Percentiles rank a stretch among this genome's conserved stretches.
These are phyloP conservation scores for Phodopus roborovskii DNA, from an alignment of 2,113 vertebrate genomes.

Conservation along the genomic window DNA sequence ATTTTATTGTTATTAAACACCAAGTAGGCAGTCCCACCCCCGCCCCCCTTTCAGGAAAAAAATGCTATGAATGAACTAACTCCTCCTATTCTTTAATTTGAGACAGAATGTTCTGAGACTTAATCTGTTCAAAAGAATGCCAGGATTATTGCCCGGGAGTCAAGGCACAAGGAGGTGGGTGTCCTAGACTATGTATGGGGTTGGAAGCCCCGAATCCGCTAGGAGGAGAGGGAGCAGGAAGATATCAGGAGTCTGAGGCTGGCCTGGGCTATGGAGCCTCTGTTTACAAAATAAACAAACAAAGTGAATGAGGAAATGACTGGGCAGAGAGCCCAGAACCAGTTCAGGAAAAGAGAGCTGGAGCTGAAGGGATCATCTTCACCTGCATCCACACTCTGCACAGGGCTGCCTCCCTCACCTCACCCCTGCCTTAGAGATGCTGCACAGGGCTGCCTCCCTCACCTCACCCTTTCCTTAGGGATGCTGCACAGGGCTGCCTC, in stretches of 20 bases:
- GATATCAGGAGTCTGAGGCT: too few species aligned
- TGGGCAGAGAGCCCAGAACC: background rate
- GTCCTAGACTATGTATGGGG: background rate
- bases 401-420: too few species aligned
- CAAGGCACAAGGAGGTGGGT: background rate
- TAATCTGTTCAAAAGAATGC: background rate
- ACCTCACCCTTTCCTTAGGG: background rate
- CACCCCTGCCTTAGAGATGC: background rate
- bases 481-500: too few species aligned
- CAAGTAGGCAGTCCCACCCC: background rate
- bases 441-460: too few species aligned
- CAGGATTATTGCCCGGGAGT: background rate
- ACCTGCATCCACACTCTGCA: background rate
- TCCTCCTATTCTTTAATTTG: background rate
- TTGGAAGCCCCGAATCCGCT: accelerated
- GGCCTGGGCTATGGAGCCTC: background rate
- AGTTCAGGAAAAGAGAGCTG: background rate
- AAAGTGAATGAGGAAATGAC: too few species aligned
- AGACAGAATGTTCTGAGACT: background rate
- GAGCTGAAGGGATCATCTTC: background rate
- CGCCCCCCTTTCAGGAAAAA: background rate
- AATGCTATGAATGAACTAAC: background rate
- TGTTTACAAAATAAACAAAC: background rate
- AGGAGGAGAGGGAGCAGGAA: background rate
- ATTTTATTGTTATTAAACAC: background rate